Base-by-base conservation (phyloP, 2,113 vertebrate species). In the Cebus imitator region DNA sequence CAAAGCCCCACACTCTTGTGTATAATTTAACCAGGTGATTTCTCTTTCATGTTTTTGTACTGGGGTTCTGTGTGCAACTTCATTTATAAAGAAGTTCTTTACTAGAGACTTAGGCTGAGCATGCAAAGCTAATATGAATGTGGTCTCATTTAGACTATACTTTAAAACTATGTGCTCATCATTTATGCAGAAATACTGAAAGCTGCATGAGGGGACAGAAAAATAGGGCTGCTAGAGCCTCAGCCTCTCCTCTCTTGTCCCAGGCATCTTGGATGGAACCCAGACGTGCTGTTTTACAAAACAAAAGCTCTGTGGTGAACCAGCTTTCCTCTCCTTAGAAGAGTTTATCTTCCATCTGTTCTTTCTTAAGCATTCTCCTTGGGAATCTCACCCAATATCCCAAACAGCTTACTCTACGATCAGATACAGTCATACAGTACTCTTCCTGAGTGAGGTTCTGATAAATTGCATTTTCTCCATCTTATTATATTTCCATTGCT, bases 341-440 rank as follows among this genome's bases (percentile, higher is more conserved):
- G 78, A 66, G 87, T 90, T 95, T 86, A 87, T 86, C 40, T 57
- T 90, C 91, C 96, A 89, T 92, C 93, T 96, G 84, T 76, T 97
- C 96, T 82, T 94, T 90, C 91, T 97, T 94, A 97, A 95, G 91
- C 72, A 58, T 30, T 57, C 87, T 95, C 83, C 76, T 78, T 90
- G 52, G 81, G 93, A 96, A 90, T 94, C 91, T 95, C 96, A 97
- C 94, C 91, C 96, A 75, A 18, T 43, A 82, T 37, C 81, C 85
- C 95, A 85, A 92, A 93, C 2, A 27, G 85, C 81, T 95, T 45
- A 78, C 32, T 58, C 81, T 91, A 70, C 45, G 85, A 92, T 90
- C 96, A 86, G 93, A 95, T 75, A 72, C 85, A 91, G 85, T 85
- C 94, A 95, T 79, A 76, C 81, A 91, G 81, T 85, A 64, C 40